Base-by-base conservation (phyloP, 2,113 vertebrate genomes). In the Illadopsis cleaveri region DNA sequence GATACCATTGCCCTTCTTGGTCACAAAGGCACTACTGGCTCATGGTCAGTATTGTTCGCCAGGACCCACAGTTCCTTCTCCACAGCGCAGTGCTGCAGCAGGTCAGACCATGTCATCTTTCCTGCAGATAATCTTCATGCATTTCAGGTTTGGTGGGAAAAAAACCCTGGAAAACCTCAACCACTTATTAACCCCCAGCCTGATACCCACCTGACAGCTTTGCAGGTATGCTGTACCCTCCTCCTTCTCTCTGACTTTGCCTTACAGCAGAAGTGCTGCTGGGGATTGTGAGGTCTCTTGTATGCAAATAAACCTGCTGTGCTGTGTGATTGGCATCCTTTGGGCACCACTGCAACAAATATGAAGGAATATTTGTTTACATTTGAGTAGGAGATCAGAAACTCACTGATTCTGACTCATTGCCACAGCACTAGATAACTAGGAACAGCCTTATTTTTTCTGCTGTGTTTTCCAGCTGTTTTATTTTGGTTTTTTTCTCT, bases 311-410 rank as follows among this genome's bases (percentile, higher is more conserved):
- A 85, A 69, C 42, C 23, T 47, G 71, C 76, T 42, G 3, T 45
- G 35, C 54, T 66, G 27, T 20, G 47, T 89, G 94, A 92, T 56
- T 86, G 68, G 68, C 76, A 92, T 70, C 37, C 72, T 84, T 78
- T 64, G 89, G 83, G 72, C 61, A 90, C 56, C 76, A 78, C 82
- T 86, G 83, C 72, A 90, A 51, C 47, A 75, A 81, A 81, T 64
- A 92, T 90, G 76, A 86, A 89, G 65, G 91, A 86, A 73, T 86
- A 66, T 92, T 81, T 94, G 91, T 94, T 95, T 94, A 82, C 60
- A 60, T 96, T 94, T 94, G 80, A 92, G 91, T 92, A 77, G 90
- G 58, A 90, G 95, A 95, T 90, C 27, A 22, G 82, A 94, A 94
- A 86, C 56, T 93, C 7, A 1, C 76, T 64, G 80, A 86, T 94